Evolutionary conservation across 1,140 invertebrate species (phyloP).

Genomic region (Globodera rostochiensis): DNA sequence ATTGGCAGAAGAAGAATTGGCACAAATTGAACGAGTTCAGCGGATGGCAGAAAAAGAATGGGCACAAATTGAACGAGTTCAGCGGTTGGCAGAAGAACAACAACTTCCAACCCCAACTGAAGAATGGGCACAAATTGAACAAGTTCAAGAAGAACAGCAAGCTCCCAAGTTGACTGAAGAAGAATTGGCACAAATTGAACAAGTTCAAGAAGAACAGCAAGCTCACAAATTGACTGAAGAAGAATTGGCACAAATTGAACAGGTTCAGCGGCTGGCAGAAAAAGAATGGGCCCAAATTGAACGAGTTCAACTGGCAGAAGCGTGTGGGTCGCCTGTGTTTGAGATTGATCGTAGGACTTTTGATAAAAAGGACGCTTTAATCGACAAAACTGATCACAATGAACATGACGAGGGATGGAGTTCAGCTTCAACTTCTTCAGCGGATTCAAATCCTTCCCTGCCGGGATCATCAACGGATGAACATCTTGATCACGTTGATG

Average conservation of each 20-base stretch:
- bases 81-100: constrained; percentile 37
- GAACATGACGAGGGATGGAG: neutral
- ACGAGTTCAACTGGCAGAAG: neutral
- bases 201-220: no score
- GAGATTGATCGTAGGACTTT: neutral
- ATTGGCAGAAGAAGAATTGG: neutral
- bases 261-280: neutral
- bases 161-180: neutral
- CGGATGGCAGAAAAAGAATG: neutral
- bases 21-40: neutral
- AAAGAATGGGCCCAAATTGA: neutral
- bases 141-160: neutral
- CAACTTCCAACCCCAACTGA: neutral
- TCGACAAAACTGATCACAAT: neutral
- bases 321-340: no score
- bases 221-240: constrained; percentile 15
- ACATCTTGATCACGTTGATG: no score
- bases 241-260: constrained; percentile 28
- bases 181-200: neutral
- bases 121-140: neutral
- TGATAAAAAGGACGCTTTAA: neutral
- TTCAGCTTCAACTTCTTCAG: constrained; percentile 6
- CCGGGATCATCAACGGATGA: neutral
- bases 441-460: neutral
- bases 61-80: constrained; percentile 24